phyloP scores from a whole-genome alignment of 2,113 vertebrate genomes.

The Menura novaehollandiae region DNA sequence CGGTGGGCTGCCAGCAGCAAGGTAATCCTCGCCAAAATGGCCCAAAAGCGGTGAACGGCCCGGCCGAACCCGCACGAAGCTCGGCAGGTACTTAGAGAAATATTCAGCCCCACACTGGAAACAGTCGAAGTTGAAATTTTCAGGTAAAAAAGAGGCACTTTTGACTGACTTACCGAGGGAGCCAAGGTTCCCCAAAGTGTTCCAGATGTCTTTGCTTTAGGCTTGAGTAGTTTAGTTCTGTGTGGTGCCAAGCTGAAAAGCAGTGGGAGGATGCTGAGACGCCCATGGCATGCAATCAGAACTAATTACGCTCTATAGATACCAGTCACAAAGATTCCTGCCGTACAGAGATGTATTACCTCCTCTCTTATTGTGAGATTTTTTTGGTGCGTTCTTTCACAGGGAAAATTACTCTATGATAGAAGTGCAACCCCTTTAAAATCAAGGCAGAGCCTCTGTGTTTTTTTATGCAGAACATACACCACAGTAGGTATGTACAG shows the following conservation, averaged over 20 bases:
- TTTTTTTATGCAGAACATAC: background rate
- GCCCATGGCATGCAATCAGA: background rate
- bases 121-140: background rate
- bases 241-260: background rate
- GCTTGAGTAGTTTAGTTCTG: background rate
- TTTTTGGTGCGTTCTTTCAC: fast-evolving
- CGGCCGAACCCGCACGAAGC: fast-evolving
- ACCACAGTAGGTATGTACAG: background rate
- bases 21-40: background rate
- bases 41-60: background rate
- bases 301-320: background rate
- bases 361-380: background rate
- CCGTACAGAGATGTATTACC: fast-evolving
- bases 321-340: background rate
- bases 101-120: fast-evolving
- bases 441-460: background rate
- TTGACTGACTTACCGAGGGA: background rate
- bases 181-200: background rate
- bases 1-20: fast-evolving
- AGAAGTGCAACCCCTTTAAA: background rate
- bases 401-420: background rate
- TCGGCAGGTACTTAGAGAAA: background rate
- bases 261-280: background rate
- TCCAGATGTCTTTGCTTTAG: background rate
- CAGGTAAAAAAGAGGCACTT: background rate